Evolutionary conservation across 2,113 vertebrate species (phyloP), one percentile per base, ranked within the genome.

Genomic region (Elachura formosa): DNA sequence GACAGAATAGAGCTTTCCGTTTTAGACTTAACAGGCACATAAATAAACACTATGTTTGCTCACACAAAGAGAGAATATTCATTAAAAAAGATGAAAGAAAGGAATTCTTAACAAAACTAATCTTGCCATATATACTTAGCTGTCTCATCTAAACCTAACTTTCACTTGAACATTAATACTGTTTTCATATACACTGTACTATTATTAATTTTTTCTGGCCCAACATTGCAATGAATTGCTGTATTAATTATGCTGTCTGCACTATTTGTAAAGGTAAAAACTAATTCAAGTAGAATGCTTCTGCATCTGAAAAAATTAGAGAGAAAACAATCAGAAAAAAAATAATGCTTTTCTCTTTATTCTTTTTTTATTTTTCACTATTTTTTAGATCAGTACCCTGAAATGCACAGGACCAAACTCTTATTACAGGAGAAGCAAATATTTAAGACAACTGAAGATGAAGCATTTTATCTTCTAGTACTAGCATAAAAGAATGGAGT

Each of bases 391-490:
- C 36, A 17, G 0, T 26, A 61, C 10, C 8, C 5, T 2, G 0
- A 43, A 36, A 48, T 41, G 2, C 11, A 62, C 2, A 36, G 8
- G 8, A 33, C 19, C 1, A 0, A 80, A 56, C 1, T 46, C 10
- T 11, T 1, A 13, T 14, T 69, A 22, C 18, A 63, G 19, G 11
- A 86, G 24, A 73, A 74, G 2, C 2, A 69, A 73, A 54, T 26
- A 43, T 3, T 55, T 63, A 55, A 25, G 28, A 22, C 3, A 1
- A 13, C 9, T 29, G 10, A 12, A 54, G 6, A 33, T 11, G 18
- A 74, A 34, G 0, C 5, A 23, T 49, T 76, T 74, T n/a, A 10
- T 4, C 22, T 26, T n/a, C 1, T 26, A 26, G 11, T 17, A 7
- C 3, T 31, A 76, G 0, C 1, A 17, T 45, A 26, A 40, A 87